phyloP scores from a whole-genome alignment of 1,140 invertebrate species.

The Mactra quadrangularis region DNA sequence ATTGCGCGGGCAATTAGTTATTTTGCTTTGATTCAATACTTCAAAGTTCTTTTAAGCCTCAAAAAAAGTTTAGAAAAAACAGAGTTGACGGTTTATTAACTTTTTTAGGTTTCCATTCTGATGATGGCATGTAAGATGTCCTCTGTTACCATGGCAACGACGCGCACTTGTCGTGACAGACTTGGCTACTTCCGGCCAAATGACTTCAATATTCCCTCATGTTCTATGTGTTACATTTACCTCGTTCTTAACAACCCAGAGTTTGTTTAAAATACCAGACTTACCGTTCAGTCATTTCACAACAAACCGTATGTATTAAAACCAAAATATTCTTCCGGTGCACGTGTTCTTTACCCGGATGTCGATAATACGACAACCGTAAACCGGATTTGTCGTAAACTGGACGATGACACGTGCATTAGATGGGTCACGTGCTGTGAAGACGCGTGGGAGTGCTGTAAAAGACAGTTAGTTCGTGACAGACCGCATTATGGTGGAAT shows the following conservation, averaged over 20 bases:
- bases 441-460: slow-evolving; percentile 38
- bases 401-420: slow-evolving; percentile 7
- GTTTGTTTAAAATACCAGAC: neutral
- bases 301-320: slow-evolving; percentile 1
- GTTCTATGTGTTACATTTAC: slow-evolving; percentile 37
- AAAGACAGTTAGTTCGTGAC: slow-evolving; percentile 1
- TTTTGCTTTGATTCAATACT: too few species aligned
- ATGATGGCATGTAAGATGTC: too few species aligned
- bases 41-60: too few species aligned
- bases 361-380: slow-evolving; percentile 28
- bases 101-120: too few species aligned
- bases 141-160: too few species aligned
- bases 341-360: neutral
- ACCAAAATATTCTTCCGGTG: neutral
- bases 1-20: too few species aligned
- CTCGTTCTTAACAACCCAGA: slow-evolving; percentile 6
- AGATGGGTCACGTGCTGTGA: slow-evolving; percentile 26
- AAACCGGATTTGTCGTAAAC: neutral
- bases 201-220: slow-evolving; percentile 40
- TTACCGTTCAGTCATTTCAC: slow-evolving; percentile 18
- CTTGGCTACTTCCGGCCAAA: slow-evolving; percentile 20
- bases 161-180: slow-evolving; percentile 9
- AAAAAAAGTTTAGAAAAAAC: too few species aligned
- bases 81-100: too few species aligned
- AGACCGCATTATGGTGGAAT: neutral